Percentiles rank a stretch among this genome's conserved stretches.
phyloP scores from a whole-genome alignment of 2,888 invertebrate genomes.

The Zelleria hepariella region DNA sequence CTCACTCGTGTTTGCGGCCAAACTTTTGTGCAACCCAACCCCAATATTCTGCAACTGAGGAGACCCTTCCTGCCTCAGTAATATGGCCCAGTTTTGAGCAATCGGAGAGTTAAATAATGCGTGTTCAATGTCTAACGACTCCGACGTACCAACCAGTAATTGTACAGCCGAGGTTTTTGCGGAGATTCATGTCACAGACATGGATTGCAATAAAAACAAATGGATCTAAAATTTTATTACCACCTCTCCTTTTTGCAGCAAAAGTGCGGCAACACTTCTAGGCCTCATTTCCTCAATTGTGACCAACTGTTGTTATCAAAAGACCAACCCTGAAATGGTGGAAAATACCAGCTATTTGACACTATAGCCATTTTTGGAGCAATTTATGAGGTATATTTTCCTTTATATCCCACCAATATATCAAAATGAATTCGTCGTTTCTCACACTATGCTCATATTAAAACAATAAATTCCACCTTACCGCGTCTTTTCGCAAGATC shows the following conservation, averaged over 20 bases:
- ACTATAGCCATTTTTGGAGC: no score
- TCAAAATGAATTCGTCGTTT: neutral
- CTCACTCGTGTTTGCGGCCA: constrained; percentile 2
- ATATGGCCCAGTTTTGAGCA: neutral
- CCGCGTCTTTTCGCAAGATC: neutral
- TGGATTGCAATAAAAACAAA: no score
- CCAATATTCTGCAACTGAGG: neutral
- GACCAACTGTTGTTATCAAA: no score
- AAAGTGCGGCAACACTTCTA: no score
- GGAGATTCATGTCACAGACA: neutral
- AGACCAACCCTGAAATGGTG: no score
- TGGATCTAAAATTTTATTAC: no score
- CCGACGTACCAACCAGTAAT: neutral
- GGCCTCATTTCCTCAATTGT: no score
- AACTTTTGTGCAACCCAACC: neutral
- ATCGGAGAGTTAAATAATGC: neutral
- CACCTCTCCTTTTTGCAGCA: no score
- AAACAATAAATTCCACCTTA: neutral
- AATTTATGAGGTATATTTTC: no score
- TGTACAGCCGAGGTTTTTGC: neutral
- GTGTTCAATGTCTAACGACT: neutral
- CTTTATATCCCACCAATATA: neutral
- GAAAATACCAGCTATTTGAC: no score
- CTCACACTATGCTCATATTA: neutral
- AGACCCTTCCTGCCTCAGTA: neutral